These are phyloP conservation scores for Hemibagrus wyckioides DNA, from an alignment of 2,113 vertebrate species.

Conservation along the genomic window DNA sequence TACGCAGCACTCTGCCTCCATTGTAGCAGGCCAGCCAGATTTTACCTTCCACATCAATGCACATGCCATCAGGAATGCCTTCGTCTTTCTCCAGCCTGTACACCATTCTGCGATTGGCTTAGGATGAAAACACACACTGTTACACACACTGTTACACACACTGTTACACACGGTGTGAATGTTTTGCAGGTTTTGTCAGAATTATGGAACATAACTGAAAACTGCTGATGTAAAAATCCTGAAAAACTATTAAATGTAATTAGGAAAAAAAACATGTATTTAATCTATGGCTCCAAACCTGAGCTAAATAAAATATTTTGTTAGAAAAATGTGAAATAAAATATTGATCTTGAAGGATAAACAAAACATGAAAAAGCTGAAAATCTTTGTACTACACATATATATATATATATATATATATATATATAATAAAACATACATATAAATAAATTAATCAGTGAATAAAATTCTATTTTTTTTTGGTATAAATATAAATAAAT, in stretches of 20 bases:
- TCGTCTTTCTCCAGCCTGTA: conserved; percentile 77
- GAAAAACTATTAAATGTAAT: background rate
- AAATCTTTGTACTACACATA: background rate
- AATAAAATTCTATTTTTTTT: too few relatives aligned
- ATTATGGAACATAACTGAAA: background rate
- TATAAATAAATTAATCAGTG: too few relatives aligned
- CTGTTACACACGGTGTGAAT: background rate
- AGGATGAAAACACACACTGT: background rate
- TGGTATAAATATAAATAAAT: too few relatives aligned
- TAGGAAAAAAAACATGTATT: background rate
- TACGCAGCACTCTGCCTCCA: conserved; percentile 85
- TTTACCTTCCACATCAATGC: conserved; percentile 82
- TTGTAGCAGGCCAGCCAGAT: conserved; percentile 94
- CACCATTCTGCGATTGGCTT: conserved; percentile 68
- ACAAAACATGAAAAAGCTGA: background rate
- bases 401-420: too few relatives aligned
- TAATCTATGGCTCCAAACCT: background rate
- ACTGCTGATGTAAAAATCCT: background rate
- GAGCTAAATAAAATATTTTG: background rate
- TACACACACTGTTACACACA: background rate
- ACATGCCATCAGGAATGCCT: conserved; percentile 90
- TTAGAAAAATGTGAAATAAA: background rate
- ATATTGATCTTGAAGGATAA: background rate
- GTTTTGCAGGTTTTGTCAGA: background rate
- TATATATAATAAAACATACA: too few relatives aligned